Conservation (phyloP, 2,113 vertebrate genomes). For the Oreotrochilus melanogaster region DNA sequence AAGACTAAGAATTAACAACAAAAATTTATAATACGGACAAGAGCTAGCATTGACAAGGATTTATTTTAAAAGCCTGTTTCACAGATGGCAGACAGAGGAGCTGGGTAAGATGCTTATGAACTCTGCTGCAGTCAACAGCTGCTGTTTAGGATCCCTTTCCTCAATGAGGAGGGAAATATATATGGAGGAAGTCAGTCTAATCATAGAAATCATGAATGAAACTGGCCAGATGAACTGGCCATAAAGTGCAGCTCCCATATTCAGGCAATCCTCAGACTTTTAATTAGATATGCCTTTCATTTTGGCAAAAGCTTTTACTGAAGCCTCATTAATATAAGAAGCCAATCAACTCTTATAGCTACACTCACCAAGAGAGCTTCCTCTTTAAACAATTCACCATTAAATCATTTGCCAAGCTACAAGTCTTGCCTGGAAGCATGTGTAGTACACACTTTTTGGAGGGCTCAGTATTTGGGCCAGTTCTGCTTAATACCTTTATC, state of each 20-base stretch:
- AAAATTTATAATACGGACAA: neutral
- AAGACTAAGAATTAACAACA: neutral
- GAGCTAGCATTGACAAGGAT: neutral
- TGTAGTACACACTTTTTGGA: neutral
- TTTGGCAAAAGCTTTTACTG: conserved; percentile 26
- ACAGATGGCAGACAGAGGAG: neutral
- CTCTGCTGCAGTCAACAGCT: conserved; percentile 4
- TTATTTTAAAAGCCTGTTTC: neutral
- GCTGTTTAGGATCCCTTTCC: neutral
- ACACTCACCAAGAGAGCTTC: neutral
- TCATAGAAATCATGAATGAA: neutral
- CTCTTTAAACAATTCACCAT: conserved; percentile 24
- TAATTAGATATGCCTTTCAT: conserved; percentile 34
- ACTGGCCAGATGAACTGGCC: neutral
- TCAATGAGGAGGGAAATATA: neutral
- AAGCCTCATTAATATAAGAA: conserved; percentile 39
- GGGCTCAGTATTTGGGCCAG: too few species aligned
- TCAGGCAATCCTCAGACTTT: neutral
- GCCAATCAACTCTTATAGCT: conserved; percentile 23
- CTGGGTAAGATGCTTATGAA: neutral
- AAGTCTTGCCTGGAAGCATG: neutral
- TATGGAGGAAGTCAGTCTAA: conserved; percentile 11
- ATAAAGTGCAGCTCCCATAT: neutral
- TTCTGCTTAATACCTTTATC: too few species aligned
- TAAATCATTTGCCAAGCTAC: neutral